Percentiles rank a stretch among this genome's conserved stretches.
These are phyloP conservation scores for Drosophila gunungcola DNA, from an alignment of 1,140 invertebrate genomes.

Conservation along the genomic window DNA sequence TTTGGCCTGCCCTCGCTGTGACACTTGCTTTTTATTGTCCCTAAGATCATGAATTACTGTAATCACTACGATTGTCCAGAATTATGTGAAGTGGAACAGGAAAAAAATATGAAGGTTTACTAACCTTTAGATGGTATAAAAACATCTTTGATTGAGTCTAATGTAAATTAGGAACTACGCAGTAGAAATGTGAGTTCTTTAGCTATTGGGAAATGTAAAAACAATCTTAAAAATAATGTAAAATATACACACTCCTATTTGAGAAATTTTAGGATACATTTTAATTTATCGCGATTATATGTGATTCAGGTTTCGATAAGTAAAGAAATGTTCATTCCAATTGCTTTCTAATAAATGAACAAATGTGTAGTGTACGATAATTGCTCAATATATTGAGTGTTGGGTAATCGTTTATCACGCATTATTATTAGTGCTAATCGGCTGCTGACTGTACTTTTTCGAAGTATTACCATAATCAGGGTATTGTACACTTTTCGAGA, in stretches of 20 bases:
- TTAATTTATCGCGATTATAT: no score
- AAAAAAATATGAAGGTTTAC: neutral
- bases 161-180: neutral
- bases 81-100: constrained; percentile 20
- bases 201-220: neutral
- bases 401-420: neutral
- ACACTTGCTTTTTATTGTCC: constrained; percentile 43
- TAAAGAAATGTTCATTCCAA: no score
- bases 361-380: no score
- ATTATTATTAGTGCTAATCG: neutral
- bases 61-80: constrained; percentile 40
- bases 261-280: no score
- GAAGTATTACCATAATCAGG: constrained; percentile 19
- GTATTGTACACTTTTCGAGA: constrained; percentile 12
- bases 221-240: no score
- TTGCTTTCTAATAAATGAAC: no score
- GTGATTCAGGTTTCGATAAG: no score
- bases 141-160: neutral
- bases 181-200: neutral
- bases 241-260: no score
- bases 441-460: constrained; percentile 13
- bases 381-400: neutral
- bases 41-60: constrained; percentile 44
- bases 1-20: constrained; percentile 2
- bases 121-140: neutral